Conservation (phyloP, 2,113 vertebrate genomes). For the Anguilla rostrata region DNA sequence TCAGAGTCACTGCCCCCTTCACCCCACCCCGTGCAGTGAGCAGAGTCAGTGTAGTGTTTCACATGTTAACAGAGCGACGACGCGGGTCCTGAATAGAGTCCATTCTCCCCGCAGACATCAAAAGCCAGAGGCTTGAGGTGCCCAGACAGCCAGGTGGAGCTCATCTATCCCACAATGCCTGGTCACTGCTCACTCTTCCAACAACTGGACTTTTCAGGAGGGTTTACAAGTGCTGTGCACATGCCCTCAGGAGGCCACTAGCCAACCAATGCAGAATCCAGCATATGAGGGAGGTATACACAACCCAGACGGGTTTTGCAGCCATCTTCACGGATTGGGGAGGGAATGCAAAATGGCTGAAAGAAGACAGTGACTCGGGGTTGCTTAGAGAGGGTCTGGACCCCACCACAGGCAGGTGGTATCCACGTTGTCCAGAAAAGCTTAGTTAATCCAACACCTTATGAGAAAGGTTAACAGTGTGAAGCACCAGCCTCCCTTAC, state of each 20-base stretch:
- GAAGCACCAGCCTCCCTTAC: neutral
- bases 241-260: neutral
- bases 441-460: conserved; percentile 3
- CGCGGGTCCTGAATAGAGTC: conserved; percentile 57
- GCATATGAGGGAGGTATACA: neutral
- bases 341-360: neutral
- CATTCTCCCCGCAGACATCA: conserved; percentile 67
- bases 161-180: conserved; percentile 48
- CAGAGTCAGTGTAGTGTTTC: conserved; percentile 57
- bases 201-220: conserved; percentile 33
- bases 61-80: conserved; percentile 61
- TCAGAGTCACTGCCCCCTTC: conserved; percentile 23
- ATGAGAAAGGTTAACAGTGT: neutral
- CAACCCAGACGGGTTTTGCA: no score
- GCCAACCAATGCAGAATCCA: neutral
- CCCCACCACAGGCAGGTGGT: neutral
- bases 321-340: neutral
- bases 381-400: neutral
- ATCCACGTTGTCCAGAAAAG: neutral
- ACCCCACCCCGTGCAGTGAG: conserved; percentile 42
- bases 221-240: conserved; percentile 49
- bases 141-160: conserved; percentile 62
- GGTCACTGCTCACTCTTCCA: conserved; percentile 25
- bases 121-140: conserved; percentile 44
- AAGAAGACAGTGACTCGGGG: neutral